A percentile compares a stretch with the other conserved stretches of the same genome.
Conservation (phyloP, 2,888 invertebrate species). For the Rhagonycha lutea region DNA sequence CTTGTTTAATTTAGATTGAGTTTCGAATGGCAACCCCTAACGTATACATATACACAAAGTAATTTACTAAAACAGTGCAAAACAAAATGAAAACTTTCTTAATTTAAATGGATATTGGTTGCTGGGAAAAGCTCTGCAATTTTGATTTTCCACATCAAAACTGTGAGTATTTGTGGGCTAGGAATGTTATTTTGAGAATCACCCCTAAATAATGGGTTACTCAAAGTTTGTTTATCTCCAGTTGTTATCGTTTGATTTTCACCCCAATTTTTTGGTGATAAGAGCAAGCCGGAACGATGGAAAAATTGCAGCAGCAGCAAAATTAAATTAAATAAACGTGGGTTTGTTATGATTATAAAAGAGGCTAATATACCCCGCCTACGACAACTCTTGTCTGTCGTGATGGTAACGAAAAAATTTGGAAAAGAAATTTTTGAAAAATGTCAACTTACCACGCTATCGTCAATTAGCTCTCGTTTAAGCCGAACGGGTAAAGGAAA, state of each 20-base stretch:
- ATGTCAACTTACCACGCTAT: conserved; percentile 19
- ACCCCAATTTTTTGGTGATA: not conserved
- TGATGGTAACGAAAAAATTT: not conserved
- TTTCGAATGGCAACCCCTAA: not conserved
- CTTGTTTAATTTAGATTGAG: not conserved
- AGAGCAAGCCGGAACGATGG: not conserved
- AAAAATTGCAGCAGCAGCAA: not conserved
- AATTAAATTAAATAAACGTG: not conserved
- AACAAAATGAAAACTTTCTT: conserved; percentile 8
- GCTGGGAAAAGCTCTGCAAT: not conserved
- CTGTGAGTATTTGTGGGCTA: not conserved
- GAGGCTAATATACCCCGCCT: not conserved
- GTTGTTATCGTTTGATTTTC: not conserved
- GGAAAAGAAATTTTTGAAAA: not conserved
- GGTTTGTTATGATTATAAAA: not conserved
- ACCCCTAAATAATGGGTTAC: not conserved
- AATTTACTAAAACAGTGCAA: not conserved
- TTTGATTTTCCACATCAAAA: not conserved
- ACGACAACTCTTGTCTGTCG: not conserved
- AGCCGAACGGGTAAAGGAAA: conserved; percentile 18
- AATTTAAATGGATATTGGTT: conserved; percentile 12
- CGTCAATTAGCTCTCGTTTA: conserved; percentile 23
- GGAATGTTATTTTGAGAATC: not conserved
- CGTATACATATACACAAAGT: not conserved
- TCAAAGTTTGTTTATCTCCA: not conserved